A percentile compares a stretch with the other conserved stretches of the same genome.
Conservation (phyloP, 2,888 invertebrate genomes). For the Coelopa pilipes region DNA sequence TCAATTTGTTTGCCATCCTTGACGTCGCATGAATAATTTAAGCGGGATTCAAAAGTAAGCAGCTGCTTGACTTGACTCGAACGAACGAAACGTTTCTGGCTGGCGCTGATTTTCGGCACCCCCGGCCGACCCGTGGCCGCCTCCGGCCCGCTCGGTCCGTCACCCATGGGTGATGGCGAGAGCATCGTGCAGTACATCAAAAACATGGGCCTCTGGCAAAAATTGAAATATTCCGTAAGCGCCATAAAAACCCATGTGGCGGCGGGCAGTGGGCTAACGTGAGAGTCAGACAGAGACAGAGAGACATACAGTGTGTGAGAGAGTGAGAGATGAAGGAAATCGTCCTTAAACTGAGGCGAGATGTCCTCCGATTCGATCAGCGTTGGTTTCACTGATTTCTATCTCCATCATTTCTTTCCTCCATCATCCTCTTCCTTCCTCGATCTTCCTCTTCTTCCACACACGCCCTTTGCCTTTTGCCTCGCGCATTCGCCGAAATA, state of each 20-base stretch:
- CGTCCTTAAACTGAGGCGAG: slow-evolving; percentile 22
- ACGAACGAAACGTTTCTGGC: too few relatives aligned
- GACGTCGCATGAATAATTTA: slow-evolving; percentile 61
- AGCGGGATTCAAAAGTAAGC: slow-evolving; percentile 43
- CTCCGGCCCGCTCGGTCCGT: too few relatives aligned
- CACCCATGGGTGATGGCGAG: background rate
- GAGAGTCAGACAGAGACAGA: background rate
- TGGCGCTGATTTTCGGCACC: background rate
- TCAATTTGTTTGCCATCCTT: slow-evolving; percentile 62
- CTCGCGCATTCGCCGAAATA: slow-evolving; percentile 34
- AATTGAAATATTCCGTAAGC: slow-evolving; percentile 29
- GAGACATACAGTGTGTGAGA: background rate
- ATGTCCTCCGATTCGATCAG: slow-evolving; percentile 49
- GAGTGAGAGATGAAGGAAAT: slow-evolving; percentile 24
- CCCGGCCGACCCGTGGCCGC: background rate
- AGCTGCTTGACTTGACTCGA: slow-evolving; percentile 28
- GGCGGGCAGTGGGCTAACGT: too few relatives aligned
- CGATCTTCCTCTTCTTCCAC: background rate
- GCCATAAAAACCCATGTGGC: slow-evolving; percentile 17
- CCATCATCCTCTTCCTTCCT: slow-evolving; percentile 31
- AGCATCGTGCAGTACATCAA: slow-evolving; percentile 26
- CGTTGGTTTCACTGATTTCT: slow-evolving; percentile 41
- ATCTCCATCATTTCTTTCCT: slow-evolving; percentile 23
- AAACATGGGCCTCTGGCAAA: slow-evolving; percentile 1
- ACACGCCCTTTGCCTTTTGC: background rate